phyloP scores from a whole-genome alignment of 2,797 vertebrate genomes.

The Enteromius anoplus region DNA sequence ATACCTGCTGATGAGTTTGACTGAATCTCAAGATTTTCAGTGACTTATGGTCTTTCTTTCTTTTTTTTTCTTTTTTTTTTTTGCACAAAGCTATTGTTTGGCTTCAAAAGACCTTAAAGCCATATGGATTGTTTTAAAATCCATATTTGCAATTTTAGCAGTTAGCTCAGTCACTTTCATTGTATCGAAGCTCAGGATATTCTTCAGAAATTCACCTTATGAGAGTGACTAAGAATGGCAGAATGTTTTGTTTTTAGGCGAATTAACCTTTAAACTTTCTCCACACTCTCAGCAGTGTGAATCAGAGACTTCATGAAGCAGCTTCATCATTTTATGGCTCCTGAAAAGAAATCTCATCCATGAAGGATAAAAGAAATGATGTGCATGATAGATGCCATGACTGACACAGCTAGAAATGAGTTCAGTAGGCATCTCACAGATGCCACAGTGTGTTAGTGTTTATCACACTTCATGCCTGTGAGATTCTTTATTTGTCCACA shows the following conservation, averaged over 20 bases:
- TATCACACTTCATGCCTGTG: slow-evolving; percentile 24
- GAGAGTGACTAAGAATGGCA: too few species aligned
- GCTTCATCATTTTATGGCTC: neutral
- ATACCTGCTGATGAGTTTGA: neutral
- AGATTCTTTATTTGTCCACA: slow-evolving; percentile 37
- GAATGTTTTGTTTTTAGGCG: too few species aligned
- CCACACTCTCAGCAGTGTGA: neutral
- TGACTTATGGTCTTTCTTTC: neutral
- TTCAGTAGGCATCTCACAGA: slow-evolving; percentile 28
- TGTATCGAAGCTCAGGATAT: neutral
- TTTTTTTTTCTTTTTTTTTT: too few species aligned
- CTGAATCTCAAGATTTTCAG: neutral
- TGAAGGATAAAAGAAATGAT: neutral
- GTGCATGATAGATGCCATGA: slow-evolving; percentile 18
- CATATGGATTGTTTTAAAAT: neutral
- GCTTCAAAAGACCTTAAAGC: neutral
- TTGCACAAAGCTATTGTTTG: neutral
- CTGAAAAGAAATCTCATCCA: neutral
- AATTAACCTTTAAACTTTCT: neutral
- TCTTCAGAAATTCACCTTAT: neutral
- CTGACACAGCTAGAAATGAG: neutral
- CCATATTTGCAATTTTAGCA: slow-evolving; percentile 3
- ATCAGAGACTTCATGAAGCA: neutral
- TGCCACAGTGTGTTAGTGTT: slow-evolving; percentile 30
- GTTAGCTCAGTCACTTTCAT: neutral